phyloP scores from a whole-genome alignment of 1,140 invertebrate genomes.

The Solen grandis region DNA sequence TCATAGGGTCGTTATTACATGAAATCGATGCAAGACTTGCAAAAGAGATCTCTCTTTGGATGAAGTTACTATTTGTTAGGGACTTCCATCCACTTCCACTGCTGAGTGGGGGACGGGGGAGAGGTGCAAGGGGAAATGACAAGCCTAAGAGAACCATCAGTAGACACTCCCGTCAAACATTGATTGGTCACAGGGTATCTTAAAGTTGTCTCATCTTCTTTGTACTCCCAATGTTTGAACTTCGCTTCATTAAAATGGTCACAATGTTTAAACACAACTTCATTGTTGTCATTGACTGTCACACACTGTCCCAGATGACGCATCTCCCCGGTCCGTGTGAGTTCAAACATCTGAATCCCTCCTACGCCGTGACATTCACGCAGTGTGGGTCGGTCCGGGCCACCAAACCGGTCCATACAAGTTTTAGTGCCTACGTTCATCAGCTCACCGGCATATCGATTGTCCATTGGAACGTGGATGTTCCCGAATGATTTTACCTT shows the following conservation, averaged over 20 bases:
- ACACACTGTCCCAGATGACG: constrained; percentile 30
- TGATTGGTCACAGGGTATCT: too few relatives aligned
- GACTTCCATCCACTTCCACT: too few relatives aligned
- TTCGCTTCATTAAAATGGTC: constrained; percentile 9
- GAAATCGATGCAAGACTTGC: too few relatives aligned
- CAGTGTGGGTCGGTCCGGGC: not conserved
- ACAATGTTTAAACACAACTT: constrained; percentile 30
- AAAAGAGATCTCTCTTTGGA: too few relatives aligned
- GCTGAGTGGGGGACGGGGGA: too few relatives aligned
- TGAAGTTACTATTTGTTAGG: too few relatives aligned
- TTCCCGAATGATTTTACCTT: constrained; percentile 23
- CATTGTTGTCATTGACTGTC: not conserved
- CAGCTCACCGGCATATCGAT: not conserved
- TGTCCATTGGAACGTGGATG: constrained; percentile 27
- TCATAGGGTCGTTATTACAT: too few relatives aligned
- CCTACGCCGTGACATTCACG: constrained; percentile 3
- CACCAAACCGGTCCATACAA: constrained; percentile 19
- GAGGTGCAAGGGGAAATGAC: too few relatives aligned
- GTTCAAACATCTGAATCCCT: constrained; percentile 11
- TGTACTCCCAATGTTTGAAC: constrained; percentile 21
- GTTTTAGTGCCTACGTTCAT: not conserved
- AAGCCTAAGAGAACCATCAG: too few relatives aligned
- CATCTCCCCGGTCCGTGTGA: not conserved
- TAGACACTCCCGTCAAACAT: too few relatives aligned
- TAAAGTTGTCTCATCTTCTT: too few relatives aligned